These are phyloP conservation scores for Oreochromis mossambicus DNA, from an alignment of 2,797 vertebrate species.

Conservation along the genomic window DNA sequence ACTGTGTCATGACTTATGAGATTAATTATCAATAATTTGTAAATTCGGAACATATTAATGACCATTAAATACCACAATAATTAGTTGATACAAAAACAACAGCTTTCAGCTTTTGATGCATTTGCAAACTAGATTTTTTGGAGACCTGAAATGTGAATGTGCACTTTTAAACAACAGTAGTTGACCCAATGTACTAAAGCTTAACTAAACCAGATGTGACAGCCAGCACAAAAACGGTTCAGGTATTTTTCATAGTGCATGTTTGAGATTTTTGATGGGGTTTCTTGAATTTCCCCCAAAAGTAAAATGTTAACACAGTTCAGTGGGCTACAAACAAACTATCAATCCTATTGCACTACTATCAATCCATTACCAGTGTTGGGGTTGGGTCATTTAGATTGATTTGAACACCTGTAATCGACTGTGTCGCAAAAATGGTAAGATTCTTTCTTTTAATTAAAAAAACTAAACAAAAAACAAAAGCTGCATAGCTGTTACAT, in stretches of 20 bases:
- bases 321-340: not conserved
- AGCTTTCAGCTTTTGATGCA: too few species aligned
- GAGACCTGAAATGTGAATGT: too few species aligned
- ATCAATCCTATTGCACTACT: not conserved
- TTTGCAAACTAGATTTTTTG: too few species aligned
- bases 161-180: too few species aligned
- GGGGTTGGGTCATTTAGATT: not conserved
- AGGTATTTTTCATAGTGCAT: not conserved
- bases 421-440: not conserved
- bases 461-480: too few species aligned
- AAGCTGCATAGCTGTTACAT: not conserved
- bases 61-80: too few species aligned
- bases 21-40: not conserved
- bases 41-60: not conserved
- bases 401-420: not conserved
- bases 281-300: not conserved
- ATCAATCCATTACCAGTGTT: not conserved
- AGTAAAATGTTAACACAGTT: not conserved
- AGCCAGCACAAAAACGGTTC: too few species aligned
- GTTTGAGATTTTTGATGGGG: not conserved
- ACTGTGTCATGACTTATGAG: rapidly evolving
- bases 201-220: too few species aligned
- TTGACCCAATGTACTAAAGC: too few species aligned
- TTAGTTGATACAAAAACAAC: too few species aligned
- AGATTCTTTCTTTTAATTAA: not conserved